These are phyloP conservation scores for Daubentonia madagascariensis DNA, from an alignment of 2,113 vertebrate genomes.

Conservation along the genomic window DNA sequence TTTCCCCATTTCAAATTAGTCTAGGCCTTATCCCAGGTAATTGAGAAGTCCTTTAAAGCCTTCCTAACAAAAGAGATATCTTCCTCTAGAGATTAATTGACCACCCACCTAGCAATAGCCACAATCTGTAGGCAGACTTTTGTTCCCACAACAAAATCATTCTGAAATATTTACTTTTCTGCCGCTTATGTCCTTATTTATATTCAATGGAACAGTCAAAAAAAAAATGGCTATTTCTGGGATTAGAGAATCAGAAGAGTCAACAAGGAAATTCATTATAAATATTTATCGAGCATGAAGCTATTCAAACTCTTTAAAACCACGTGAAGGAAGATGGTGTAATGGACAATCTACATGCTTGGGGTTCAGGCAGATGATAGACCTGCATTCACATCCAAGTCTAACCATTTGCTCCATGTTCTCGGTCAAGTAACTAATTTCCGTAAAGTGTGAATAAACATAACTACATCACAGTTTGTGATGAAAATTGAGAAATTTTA, in stretches of 20 bases:
- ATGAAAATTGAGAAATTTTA: neutral
- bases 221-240: neutral
- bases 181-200: neutral
- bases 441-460: neutral
- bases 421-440: neutral
- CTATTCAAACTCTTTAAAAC: neutral
- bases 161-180: slow-evolving; percentile 33
- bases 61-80: neutral
- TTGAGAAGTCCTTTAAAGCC: neutral
- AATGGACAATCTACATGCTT: neutral
- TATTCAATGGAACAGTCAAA: neutral
- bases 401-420: neutral
- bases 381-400: neutral
- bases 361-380: neutral
- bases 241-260: neutral
- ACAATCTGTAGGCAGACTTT: neutral
- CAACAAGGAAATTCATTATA: slow-evolving; percentile 1
- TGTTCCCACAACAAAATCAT: neutral
- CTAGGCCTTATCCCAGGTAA: neutral
- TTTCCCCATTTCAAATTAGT: neutral
- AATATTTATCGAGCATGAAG: neutral
- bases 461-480: neutral
- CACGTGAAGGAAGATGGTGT: neutral
- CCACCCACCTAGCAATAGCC: neutral
- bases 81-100: neutral